Conservation (phyloP, 64 coral and sea anemone genomes). For the Catalaphyllia jardinei region DNA sequence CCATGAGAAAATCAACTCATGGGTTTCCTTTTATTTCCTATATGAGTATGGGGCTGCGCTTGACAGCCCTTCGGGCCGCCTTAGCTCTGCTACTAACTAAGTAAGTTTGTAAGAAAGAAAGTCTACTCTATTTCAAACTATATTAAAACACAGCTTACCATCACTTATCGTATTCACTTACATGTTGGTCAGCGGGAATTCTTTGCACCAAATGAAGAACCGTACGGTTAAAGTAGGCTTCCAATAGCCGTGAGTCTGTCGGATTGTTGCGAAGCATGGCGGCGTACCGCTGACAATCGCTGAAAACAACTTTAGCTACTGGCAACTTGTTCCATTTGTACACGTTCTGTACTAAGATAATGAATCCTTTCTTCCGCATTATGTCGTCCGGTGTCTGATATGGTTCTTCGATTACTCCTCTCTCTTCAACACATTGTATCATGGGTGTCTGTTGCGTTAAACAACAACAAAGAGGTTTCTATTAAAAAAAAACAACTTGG, state of each 20-base stretch:
- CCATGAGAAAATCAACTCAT: too few species aligned
- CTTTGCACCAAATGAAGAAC: not conserved
- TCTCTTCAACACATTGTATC: conserved; percentile 22
- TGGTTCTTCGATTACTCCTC: not conserved
- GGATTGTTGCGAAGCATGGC: not conserved
- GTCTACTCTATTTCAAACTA: too few species aligned
- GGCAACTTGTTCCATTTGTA: conserved; percentile 51
- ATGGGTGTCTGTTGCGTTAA: not conserved
- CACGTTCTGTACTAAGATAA: conserved; percentile 26
- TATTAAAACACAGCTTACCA: too few species aligned
- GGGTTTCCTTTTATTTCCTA: too few species aligned
- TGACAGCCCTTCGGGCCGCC: too few species aligned
- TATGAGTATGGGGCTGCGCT: too few species aligned
- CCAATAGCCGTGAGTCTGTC: not conserved
- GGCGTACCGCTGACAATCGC: conserved; percentile 36
- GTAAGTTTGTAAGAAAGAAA: too few species aligned
- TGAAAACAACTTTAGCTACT: conserved; percentile 31
- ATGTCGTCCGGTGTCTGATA: conserved; percentile 3
- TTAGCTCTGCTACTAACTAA: too few species aligned
- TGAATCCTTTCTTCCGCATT: conserved; percentile 15
- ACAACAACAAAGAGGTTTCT: too few species aligned
- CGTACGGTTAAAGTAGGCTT: not conserved
- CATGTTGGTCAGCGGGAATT: not conserved
- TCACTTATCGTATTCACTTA: not conserved
- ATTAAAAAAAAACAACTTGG: not conserved